These are phyloP conservation scores for Psittacara wagleri DNA, from an alignment of 2,113 vertebrate species.

Conservation along the genomic window DNA sequence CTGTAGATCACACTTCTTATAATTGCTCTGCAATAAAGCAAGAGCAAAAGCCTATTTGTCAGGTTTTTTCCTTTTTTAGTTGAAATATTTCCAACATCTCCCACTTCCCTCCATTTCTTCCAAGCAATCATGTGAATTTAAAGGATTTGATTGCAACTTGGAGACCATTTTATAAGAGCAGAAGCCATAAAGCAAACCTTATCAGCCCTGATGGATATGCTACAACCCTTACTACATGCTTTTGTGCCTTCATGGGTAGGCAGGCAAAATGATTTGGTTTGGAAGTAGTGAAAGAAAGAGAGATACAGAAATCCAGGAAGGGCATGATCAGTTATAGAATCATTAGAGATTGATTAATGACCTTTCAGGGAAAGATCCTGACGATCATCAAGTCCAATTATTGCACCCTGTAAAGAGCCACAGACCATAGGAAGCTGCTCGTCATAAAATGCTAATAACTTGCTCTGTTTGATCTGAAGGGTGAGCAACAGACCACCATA, in stretches of 20 bases:
- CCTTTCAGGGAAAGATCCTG: background rate
- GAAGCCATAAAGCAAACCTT: background rate
- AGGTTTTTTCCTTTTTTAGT: background rate
- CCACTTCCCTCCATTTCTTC: background rate
- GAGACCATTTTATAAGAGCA: background rate
- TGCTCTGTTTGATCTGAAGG: background rate
- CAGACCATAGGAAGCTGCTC: background rate
- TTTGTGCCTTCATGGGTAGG: background rate
- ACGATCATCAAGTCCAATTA: background rate
- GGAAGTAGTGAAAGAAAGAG: background rate
- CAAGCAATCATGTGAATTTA: background rate
- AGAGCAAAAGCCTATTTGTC: background rate
- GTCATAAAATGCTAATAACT: background rate
- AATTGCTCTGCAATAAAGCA: conserved; percentile 12
- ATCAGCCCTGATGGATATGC: background rate
- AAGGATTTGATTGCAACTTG: background rate
- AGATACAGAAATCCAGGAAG: background rate
- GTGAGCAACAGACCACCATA: background rate
- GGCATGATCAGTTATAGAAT: background rate
- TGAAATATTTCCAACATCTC: background rate
- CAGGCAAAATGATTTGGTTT: background rate
- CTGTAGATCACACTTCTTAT: background rate
- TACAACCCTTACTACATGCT: background rate
- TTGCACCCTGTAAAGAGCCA: background rate
- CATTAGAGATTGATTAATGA: background rate